Percentiles rank a stretch among this genome's conserved stretches.
These are phyloP conservation scores for Tetramorium bicarinatum DNA, from an alignment of 2,888 invertebrate genomes.

Conservation along the genomic window DNA sequence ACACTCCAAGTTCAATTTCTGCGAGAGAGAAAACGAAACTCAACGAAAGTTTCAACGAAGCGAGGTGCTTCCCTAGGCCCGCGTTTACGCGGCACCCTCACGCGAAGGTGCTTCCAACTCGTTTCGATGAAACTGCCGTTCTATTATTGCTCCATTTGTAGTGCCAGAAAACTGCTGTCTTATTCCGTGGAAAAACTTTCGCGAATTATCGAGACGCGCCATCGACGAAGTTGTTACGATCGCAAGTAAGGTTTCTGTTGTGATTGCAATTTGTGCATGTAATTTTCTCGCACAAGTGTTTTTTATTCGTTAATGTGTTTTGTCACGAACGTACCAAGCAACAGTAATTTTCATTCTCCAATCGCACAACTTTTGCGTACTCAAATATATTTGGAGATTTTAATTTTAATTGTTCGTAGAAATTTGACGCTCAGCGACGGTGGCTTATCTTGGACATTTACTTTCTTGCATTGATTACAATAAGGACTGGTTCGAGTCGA, in stretches of 20 bases:
- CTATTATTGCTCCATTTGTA: constrained; percentile 73
- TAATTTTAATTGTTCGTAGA: neutral
- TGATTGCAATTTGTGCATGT: neutral
- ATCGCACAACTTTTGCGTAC: neutral
- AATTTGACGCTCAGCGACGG: neutral
- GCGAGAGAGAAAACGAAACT: constrained; percentile 67
- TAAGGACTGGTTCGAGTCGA: neutral
- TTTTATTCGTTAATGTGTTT: neutral
- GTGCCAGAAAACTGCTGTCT: constrained; percentile 67
- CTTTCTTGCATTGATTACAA: constrained; percentile 23
- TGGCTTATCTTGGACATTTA: neutral
- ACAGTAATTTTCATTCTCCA: neutral
- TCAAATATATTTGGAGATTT: neutral
- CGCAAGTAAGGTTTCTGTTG: neutral
- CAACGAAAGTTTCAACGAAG: constrained; percentile 71
- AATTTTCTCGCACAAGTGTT: neutral
- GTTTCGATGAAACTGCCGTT: constrained; percentile 72
- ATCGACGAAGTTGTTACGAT: constrained; percentile 19
- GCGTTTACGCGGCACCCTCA: constrained; percentile 63
- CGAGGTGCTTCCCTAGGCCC: constrained; percentile 61
- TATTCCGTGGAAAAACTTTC: constrained; percentile 65
- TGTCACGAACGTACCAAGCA: neutral
- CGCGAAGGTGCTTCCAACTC: constrained; percentile 71
- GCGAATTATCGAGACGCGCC: constrained; percentile 70
- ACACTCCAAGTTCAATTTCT: constrained; percentile 73